Evolutionary conservation across 2,113 vertebrate species (phyloP).

Genomic region (Gila orcuttii): DNA sequence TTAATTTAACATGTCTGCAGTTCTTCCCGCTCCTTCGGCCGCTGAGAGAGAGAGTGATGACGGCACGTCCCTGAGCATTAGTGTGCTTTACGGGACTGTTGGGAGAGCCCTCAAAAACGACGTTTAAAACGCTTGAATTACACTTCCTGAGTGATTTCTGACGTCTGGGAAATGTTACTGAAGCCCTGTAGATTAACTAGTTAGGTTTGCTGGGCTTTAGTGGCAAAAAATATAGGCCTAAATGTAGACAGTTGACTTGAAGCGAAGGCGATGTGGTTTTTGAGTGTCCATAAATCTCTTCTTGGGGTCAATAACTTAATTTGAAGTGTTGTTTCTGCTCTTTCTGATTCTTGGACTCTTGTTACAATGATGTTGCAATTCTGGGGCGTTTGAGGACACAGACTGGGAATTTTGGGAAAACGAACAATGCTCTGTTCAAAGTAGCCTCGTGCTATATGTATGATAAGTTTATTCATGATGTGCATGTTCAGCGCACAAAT

Average conservation of each 20-base stretch:
- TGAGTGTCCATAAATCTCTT: background rate
- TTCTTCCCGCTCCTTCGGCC: slow-evolving; percentile 44
- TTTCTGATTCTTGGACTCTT: background rate
- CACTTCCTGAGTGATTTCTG: slow-evolving; percentile 2
- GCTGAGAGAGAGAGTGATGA: slow-evolving; percentile 14
- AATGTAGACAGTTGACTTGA: background rate
- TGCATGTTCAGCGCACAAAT: background rate
- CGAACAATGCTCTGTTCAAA: background rate
- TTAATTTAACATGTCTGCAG: slow-evolving; percentile 36
- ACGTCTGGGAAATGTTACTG: background rate
- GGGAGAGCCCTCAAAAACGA: background rate
- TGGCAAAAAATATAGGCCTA: slow-evolving; percentile 2
- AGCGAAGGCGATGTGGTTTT: background rate
- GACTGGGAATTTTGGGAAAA: slow-evolving; percentile 7
- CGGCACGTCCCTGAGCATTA: background rate
- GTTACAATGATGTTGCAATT: slow-evolving; percentile 22
- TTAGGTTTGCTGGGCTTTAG: background rate
- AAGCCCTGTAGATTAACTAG: slow-evolving; percentile 10
- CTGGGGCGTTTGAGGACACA: slow-evolving; percentile 16
- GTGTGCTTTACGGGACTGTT: background rate
- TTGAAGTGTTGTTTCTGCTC: slow-evolving; percentile 10
- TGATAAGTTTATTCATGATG: background rate
- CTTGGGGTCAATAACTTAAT: background rate
- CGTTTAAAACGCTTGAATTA: background rate
- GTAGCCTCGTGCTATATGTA: background rate